Evolutionary conservation across 2,797 vertebrate genomes (phyloP).

Genomic region (Lepus townsendii): DNA sequence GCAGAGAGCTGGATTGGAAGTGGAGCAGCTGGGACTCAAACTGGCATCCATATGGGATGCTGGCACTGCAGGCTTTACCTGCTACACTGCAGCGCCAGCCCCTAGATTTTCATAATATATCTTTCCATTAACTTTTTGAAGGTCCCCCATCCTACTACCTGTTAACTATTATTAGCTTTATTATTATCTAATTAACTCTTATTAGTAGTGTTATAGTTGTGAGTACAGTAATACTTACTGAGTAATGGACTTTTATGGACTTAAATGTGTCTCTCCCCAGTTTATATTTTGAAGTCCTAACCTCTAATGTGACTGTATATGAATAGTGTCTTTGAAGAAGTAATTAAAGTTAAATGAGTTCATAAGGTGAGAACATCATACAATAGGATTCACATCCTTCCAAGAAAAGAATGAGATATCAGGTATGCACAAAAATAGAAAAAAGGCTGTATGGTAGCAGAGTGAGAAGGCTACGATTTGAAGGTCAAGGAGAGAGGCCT

Average conservation of each 20-base stretch:
- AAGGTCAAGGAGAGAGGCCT: not conserved
- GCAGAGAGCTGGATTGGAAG: too few relatives aligned
- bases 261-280: not conserved
- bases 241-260: not conserved
- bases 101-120: too few relatives aligned
- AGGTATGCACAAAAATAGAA: not conserved
- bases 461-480: not conserved
- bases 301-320: not conserved
- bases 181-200: not conserved
- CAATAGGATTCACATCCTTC: not conserved
- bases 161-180: not conserved
- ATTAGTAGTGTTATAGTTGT: not conserved
- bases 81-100: too few relatives aligned
- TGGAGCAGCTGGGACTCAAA: too few relatives aligned
- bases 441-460: not conserved
- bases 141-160: not conserved
- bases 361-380: not conserved
- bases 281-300: not conserved
- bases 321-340: not conserved
- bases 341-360: constrained; percentile 2
- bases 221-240: not conserved
- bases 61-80: too few relatives aligned
- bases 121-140: too few relatives aligned
- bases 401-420: not conserved
- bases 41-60: too few relatives aligned